These are phyloP conservation scores for Thamnophis sirtalis DNA, from an alignment of 2,113 vertebrate genomes.

Conservation along the genomic window DNA sequence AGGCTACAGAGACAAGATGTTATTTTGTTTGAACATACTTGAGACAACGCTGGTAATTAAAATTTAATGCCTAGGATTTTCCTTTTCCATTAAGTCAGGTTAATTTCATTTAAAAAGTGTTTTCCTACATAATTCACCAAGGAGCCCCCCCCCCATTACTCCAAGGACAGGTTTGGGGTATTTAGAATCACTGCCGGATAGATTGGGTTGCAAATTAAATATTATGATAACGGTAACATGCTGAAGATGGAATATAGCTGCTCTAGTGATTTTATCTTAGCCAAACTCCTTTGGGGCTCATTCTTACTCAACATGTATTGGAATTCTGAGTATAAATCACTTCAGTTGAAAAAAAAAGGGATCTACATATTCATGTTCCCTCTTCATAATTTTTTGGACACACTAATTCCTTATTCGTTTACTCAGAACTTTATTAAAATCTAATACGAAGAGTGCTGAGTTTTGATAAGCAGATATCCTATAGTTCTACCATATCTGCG, in stretches of 20 bases:
- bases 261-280: neutral
- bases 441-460: neutral
- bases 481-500: neutral
- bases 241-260: neutral
- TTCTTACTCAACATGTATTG: constrained; percentile 15
- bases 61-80: constrained; percentile 44
- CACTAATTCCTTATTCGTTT: neutral
- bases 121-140: constrained; percentile 31
- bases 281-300: neutral
- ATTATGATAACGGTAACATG: constrained; percentile 14
- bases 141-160: constrained; percentile 21
- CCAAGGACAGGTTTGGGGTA: neutral
- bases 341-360: neutral
- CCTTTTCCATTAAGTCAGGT: constrained; percentile 26
- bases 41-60: constrained; percentile 48
- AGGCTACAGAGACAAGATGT: constrained; percentile 41
- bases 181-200: constrained; percentile 13
- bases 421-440: neutral
- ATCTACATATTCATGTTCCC: constrained; percentile 8
- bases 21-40: constrained; percentile 46
- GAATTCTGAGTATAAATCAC: neutral
- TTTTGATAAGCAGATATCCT: neutral
- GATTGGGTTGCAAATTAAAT: constrained; percentile 48
- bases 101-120: constrained; percentile 45
- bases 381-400: neutral